phyloP scores from a whole-genome alignment of 2,888 invertebrate species.

The Agrotis segetum region DNA sequence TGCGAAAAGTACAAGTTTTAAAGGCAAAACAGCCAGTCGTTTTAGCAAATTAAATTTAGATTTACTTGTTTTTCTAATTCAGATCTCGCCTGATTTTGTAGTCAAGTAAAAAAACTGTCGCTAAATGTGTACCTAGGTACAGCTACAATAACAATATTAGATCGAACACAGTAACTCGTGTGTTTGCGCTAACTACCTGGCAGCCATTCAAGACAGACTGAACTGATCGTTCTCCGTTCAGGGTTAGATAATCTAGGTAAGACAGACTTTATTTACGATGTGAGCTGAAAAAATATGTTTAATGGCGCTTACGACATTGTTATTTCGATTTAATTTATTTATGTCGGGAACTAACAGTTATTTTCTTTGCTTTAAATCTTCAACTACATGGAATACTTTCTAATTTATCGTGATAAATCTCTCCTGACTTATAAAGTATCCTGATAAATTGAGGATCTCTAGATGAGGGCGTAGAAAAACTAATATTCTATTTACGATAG shows the following conservation, averaged over 20 bases:
- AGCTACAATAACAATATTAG: constrained; percentile 25
- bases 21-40: too few species aligned
- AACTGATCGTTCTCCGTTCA: constrained; percentile 28
- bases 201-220: constrained; percentile 47
- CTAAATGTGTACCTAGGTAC: constrained; percentile 13
- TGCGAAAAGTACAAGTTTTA: too few species aligned
- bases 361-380: neutral
- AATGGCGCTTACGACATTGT: neutral
- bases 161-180: constrained; percentile 33
- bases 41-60: too few species aligned
- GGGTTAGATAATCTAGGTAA: constrained; percentile 53
- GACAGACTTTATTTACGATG: constrained; percentile 46
- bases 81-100: too few species aligned
- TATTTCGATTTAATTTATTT: constrained; percentile 17
- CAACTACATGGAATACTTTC: neutral
- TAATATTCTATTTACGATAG: too few species aligned
- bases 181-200: constrained; percentile 54
- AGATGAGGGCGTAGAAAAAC: neutral
- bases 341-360: neutral
- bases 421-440: neutral
- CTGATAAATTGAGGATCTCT: neutral
- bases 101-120: neutral
- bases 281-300: constrained; percentile 18
- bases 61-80: too few species aligned
- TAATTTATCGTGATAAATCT: neutral